Evolutionary conservation across 2,888 invertebrate genomes (phyloP).

Genomic region (Pyrgus malvae): DNA sequence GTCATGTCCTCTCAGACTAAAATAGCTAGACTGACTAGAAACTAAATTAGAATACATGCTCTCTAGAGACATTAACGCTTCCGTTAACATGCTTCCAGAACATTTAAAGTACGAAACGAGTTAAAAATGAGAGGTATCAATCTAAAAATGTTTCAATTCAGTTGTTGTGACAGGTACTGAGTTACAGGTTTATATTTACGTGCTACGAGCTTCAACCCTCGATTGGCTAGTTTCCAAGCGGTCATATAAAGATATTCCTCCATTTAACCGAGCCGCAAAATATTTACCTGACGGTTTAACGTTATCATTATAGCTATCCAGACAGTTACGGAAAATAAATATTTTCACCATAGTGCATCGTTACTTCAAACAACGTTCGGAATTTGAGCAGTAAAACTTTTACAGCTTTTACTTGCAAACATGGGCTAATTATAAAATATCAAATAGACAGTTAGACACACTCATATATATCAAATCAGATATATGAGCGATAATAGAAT

Average conservation of each 20-base stretch:
- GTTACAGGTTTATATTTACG: slow-evolving; percentile 27
- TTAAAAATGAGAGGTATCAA: slow-evolving; percentile 24
- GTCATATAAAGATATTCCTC: slow-evolving; percentile 30
- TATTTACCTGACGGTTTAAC: slow-evolving; percentile 21
- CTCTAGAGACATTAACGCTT: slow-evolving; percentile 61
- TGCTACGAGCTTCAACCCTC: slow-evolving; percentile 30
- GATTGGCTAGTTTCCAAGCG: slow-evolving; percentile 37
- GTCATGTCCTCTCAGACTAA: slow-evolving; percentile 58
- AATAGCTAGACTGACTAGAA: slow-evolving; percentile 70
- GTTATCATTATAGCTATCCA: slow-evolving; percentile 18
- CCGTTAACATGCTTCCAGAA: slow-evolving; percentile 51
- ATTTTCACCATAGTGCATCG: slow-evolving; percentile 2
- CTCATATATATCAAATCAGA: slow-evolving; percentile 59
- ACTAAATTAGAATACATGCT: slow-evolving; percentile 67
- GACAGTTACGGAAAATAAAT: slow-evolving; percentile 16
- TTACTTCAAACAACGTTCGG: slow-evolving; percentile 3
- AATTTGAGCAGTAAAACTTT: not conserved
- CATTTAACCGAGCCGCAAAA: slow-evolving; percentile 20
- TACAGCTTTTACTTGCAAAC: slow-evolving; percentile 10
- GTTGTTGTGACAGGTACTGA: slow-evolving; percentile 26
- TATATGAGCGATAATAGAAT: slow-evolving; percentile 49
- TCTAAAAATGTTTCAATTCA: slow-evolving; percentile 27
- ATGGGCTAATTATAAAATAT: slow-evolving; percentile 38
- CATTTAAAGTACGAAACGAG: slow-evolving; percentile 32
- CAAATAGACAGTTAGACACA: slow-evolving; percentile 47